Evolutionary conservation across 92 coral and sea anemone genomes (phyloP), one percentile per base, ranked within the genome.

Genomic region (Ricordea florida): DNA sequence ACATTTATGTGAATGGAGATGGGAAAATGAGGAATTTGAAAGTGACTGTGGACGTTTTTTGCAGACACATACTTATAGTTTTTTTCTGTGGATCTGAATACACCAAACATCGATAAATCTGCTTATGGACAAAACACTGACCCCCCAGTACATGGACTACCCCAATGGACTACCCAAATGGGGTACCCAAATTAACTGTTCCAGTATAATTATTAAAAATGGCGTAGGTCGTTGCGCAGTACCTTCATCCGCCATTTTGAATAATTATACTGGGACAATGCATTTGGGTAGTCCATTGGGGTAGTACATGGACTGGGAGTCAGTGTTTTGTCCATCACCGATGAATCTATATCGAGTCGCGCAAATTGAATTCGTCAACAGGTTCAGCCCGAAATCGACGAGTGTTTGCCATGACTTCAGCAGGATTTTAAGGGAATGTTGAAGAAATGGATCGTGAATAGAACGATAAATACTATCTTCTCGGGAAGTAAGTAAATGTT

Each of bases 361-460:
- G 26, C 60, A 53, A 25, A 44, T 44, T 44, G 20, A 44, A 10
- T 44, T 11, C 50, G 34, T 53, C 26, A 24, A 53, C 34, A 7
- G 36, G 60, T 53, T 53, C 37, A 53, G 36, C 36, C 62, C 16
- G 38, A 9, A 55, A 10, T 55, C 36, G 2, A 55, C 62, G 38
- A 55, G 62, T 55, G 40, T 55, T 55, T 55, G 38, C 37, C 62
- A 55, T 55, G 62, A 28, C 62, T 55, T 55, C 62, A 28, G 14
- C 38, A 55, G 40, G 62, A 55, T 55, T 55, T 55, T 55, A 55
- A 28, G 62, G 36, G 37, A 55, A 55, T 55, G 62, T 55, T 27
- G 62, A 10, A 3, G 62, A 55, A 55, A 10, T 55, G 38, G 22
- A 27, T 27, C 38, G 37, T 28, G 36, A 28, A 30, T 26, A 27